Percentiles rank a stretch among this genome's conserved stretches.
Evolutionary conservation across 2,888 invertebrate species (phyloP).

Genomic region (Drosophila lacicola): DNA sequence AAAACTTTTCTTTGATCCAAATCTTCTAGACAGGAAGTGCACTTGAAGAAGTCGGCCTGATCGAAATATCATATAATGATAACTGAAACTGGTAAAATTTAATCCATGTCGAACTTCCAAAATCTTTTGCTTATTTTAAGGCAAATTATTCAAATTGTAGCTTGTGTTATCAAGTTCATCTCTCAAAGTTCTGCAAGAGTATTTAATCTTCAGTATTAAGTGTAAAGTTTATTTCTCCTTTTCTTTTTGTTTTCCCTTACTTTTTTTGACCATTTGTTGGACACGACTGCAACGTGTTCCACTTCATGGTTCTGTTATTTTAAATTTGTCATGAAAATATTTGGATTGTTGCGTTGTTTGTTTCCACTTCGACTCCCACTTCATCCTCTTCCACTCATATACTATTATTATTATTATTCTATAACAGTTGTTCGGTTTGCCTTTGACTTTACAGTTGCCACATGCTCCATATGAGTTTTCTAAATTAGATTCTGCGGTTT

Average conservation of each 20-base stretch:
- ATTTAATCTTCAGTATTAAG: neutral
- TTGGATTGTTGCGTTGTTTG: slow-evolving; percentile 68
- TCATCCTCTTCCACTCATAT: slow-evolving; percentile 10
- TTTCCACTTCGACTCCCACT: slow-evolving; percentile 13
- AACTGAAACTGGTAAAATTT: too few species aligned
- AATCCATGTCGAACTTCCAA: too few species aligned
- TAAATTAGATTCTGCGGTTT: slow-evolving; percentile 77
- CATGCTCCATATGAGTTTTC: slow-evolving; percentile 63
- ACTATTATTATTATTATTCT: slow-evolving; percentile 48
- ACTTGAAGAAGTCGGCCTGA: too few species aligned
- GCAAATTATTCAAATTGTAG: too few species aligned
- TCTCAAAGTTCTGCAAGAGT: neutral
- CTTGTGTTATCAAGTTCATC: too few species aligned
- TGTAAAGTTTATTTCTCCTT: neutral
- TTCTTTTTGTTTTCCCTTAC: slow-evolving; percentile 1
- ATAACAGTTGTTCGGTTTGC: slow-evolving; percentile 48
- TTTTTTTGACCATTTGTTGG: slow-evolving; percentile 57
- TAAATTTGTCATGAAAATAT: slow-evolving; percentile 82
- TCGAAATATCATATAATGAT: too few species aligned
- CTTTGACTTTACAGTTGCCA: slow-evolving; percentile 44
- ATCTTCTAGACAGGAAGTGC: too few species aligned
- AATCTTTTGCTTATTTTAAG: too few species aligned
- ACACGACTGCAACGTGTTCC: slow-evolving; percentile 72
- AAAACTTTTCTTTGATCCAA: too few species aligned
- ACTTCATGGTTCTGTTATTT: slow-evolving; percentile 77